These are phyloP conservation scores for Prochilodus magdalenae DNA, from an alignment of 2,113 vertebrate species.

Conservation along the genomic window DNA sequence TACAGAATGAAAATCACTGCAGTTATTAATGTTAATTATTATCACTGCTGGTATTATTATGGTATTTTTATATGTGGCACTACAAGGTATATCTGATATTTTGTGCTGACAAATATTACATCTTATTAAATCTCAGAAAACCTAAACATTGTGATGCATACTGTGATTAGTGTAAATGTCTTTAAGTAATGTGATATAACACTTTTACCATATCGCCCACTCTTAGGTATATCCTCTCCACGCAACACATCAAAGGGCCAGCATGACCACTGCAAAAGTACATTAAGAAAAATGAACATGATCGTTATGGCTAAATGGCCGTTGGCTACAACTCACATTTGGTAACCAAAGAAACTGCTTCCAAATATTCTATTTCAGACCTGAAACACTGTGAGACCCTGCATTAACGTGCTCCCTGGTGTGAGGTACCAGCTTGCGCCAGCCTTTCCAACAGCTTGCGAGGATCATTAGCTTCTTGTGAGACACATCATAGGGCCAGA, in stretches of 20 bases:
- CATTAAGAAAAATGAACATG: slow-evolving; percentile 18
- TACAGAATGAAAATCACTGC: no score
- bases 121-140: no score
- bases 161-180: no score
- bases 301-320: neutral
- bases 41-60: no score
- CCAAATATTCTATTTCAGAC: slow-evolving; percentile 19
- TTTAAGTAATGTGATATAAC: no score
- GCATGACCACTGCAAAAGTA: neutral
- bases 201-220: no score
- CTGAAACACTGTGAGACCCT: neutral
- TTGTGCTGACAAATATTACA: no score
- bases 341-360: slow-evolving; percentile 64
- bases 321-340: slow-evolving; percentile 6
- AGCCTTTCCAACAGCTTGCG: slow-evolving; percentile 15
- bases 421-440: slow-evolving; percentile 29
- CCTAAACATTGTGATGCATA: no score
- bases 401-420: slow-evolving; percentile 30
- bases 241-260: slow-evolving; percentile 40
- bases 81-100: no score
- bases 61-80: no score
- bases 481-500: slow-evolving; percentile 25
- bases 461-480: slow-evolving; percentile 28
- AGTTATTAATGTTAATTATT: no score
- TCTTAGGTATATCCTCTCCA: neutral